Evolutionary conservation across 1,140 invertebrate genomes (phyloP), one percentile per base, ranked within the genome.

Genomic region (Lordiphosa mommai): DNA sequence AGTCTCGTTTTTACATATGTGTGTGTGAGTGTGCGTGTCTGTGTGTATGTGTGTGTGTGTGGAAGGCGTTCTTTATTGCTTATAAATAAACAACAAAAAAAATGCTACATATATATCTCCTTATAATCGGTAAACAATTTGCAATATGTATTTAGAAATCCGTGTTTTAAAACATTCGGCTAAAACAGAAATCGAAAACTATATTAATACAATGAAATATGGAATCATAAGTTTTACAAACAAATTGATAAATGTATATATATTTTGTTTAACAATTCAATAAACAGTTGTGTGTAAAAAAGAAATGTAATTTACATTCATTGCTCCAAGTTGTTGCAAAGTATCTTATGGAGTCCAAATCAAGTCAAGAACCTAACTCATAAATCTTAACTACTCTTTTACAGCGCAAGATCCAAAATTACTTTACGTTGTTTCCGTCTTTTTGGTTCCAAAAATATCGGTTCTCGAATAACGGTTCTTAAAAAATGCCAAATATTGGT

Each of bases 91-190:
- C n/a, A n/a, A n/a, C n/a, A n/a, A n/a, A n/a, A n/a, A n/a, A n/a
- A n/a, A n/a, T n/a, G n/a, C n/a, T 40, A 66, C 49, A 57, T 51
- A 53, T 79, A 76, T 82, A 70, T 76, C 53, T 74, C 57, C 43
- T 82, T 7, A 27, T 27, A 27, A 27, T 27, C 41, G 37, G 46
- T 72, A 47, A 65, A 48, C 40, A 44, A 64, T 36, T 56, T 61
- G 66, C 64, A 70, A 74, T 68, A 59, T 58, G 32, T 55, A 65
- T 48, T 72, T 61, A 44, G 6, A 27, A 64, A 64, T 61, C 55
- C 61, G 68, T 72, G 76, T 37, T 46, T 43, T 36, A 32, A 37
- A 44, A 44, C 36, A 37, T 53, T 53, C 44, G 48, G 34, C 49
- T 61, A 20, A 68, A 60, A 13, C 43, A 49, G 49, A 56, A 38